A percentile compares a stretch with the other conserved stretches of the same genome.
These are phyloP conservation scores for Fulmarus glacialis DNA, from an alignment of 2,113 vertebrate genomes.

Conservation along the genomic window DNA sequence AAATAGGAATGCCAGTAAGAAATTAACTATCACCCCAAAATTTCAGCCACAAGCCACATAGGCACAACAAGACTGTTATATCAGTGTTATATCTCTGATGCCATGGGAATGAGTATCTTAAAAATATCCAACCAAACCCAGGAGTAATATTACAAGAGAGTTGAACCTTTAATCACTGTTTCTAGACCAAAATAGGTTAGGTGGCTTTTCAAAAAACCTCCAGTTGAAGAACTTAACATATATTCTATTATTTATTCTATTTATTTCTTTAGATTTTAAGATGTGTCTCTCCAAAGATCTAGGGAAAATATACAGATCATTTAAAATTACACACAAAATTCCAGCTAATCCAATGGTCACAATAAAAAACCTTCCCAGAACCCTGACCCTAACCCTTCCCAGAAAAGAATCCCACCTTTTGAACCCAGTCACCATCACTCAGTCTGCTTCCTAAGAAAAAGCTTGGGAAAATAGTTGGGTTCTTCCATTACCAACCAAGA, in stretches of 20 bases:
- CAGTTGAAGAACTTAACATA: neutral
- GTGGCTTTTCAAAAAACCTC: neutral
- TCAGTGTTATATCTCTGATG: neutral
- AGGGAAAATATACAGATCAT: conserved; percentile 22
- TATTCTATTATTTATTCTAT: neutral
- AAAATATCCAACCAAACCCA: neutral
- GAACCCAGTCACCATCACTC: conserved; percentile 19
- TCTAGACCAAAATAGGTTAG: neutral
- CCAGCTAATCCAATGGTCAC: neutral
- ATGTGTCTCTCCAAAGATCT: neutral
- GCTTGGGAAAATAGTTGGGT: conserved; percentile 50
- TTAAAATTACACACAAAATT: conserved; percentile 24
- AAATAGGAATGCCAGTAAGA: neutral
- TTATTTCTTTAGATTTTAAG: conserved; percentile 24
- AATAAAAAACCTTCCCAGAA: conserved; percentile 55
- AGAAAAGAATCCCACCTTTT: conserved; percentile 58
- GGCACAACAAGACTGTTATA: neutral
- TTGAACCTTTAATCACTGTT: neutral
- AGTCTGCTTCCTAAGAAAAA: conserved; percentile 24
- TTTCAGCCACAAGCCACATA: neutral
- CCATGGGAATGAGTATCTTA: neutral
- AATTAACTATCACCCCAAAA: neutral
- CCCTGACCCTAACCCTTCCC: conserved; percentile 26
- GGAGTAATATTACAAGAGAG: neutral
- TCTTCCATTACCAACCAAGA: neutral